A percentile compares a stretch with the other conserved stretches of the same genome.
These are phyloP conservation scores for Alectoris magna DNA, from an alignment of 2,797 vertebrate species.

Conservation along the genomic window DNA sequence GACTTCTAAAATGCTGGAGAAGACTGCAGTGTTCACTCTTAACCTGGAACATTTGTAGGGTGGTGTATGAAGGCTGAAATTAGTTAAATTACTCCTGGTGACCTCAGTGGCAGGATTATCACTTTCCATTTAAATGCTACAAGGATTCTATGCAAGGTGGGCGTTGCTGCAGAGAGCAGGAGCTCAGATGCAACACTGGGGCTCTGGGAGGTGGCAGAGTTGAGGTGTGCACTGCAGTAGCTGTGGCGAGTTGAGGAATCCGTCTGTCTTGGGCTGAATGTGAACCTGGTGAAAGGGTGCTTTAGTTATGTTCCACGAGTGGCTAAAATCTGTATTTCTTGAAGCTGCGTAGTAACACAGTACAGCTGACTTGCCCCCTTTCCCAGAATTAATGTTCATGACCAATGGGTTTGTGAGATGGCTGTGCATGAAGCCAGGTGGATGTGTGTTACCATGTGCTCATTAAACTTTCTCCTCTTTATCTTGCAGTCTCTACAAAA, in stretches of 20 bases:
- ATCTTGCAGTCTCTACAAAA: constrained; percentile 87
- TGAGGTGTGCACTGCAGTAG: neutral
- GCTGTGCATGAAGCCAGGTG: neutral
- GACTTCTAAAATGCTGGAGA: neutral
- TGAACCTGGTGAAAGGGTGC: neutral
- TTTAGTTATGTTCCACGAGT: neutral
- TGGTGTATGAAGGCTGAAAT: neutral
- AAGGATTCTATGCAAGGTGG: neutral
- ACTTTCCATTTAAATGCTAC: neutral
- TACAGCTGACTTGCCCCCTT: neutral
- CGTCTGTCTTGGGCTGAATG: neutral
- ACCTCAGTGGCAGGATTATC: neutral
- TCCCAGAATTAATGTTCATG: neutral
- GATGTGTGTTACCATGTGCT: neutral
- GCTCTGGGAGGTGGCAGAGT: neutral
- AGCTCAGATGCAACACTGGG: neutral
- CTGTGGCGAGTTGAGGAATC: neutral
- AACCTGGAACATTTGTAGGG: neutral
- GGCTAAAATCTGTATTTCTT: neutral
- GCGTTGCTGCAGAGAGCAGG: neutral
- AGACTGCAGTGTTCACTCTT: neutral
- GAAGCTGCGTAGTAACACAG: neutral
- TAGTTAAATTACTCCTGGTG: neutral
- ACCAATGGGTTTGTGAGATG: neutral
- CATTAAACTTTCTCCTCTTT: neutral